A percentile compares a stretch with the other conserved stretches of the same genome.
Conservation (phyloP, 2,888 invertebrate species). For the Aplocera efformata region DNA sequence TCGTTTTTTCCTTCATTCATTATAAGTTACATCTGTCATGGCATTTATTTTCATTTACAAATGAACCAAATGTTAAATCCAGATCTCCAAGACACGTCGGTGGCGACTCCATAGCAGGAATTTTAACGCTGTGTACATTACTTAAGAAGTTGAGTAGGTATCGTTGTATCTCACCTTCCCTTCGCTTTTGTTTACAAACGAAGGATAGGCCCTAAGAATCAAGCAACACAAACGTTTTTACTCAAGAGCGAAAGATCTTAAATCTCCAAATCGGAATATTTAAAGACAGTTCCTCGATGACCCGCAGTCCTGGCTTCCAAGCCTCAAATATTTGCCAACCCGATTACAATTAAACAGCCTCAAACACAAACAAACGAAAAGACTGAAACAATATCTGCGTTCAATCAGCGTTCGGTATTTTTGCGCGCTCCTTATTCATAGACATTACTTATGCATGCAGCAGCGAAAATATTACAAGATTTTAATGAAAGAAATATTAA, state of each 20-base stretch:
- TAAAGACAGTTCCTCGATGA: constrained; percentile 21
- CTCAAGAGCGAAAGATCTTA: constrained; percentile 8
- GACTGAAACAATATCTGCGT: constrained; percentile 30
- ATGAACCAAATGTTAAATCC: no score
- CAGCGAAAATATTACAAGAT: constrained; percentile 81
- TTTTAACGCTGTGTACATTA: no score
- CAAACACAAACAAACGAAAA: constrained; percentile 27
- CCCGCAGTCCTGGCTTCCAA: constrained; percentile 16
- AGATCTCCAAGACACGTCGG: no score
- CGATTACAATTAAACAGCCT: constrained; percentile 30
- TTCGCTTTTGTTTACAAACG: no score
- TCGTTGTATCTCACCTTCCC: no score
- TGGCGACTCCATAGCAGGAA: no score
- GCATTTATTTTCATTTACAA: no score
- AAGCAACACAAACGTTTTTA: constrained; percentile 1
- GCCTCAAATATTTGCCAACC: constrained; percentile 28
- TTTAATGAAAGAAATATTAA: constrained; percentile 82
- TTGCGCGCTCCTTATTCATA: constrained; percentile 76
- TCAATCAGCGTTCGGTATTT: constrained; percentile 58
- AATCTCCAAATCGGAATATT: constrained; percentile 12
- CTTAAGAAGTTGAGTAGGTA: no score
- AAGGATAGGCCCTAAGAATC: background rate
- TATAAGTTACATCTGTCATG: no score
- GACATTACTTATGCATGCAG: constrained; percentile 81
- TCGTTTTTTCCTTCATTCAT: no score